Conservation (phyloP, 2,113 vertebrate genomes). For the Saccopteryx leptura region DNA sequence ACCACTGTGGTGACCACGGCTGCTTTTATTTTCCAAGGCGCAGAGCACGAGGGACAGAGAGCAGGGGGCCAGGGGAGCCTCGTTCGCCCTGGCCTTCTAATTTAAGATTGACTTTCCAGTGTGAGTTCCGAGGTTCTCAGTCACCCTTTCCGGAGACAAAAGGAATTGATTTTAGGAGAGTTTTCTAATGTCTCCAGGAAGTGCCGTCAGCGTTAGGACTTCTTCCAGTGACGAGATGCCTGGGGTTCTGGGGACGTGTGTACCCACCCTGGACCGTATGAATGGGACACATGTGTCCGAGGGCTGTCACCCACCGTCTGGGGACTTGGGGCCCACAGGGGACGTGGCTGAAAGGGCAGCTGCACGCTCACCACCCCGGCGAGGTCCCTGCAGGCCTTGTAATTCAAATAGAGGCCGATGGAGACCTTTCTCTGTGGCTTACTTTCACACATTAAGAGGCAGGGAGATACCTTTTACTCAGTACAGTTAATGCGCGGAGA, state of each 20-base stretch:
- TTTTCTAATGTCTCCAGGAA: neutral
- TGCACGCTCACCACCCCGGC: neutral
- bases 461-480: slow-evolving; percentile 47
- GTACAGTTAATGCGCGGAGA: slow-evolving; percentile 50
- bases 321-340: too few species aligned
- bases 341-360: too few species aligned
- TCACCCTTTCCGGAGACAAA: neutral
- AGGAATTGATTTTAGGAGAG: neutral
- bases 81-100: neutral
- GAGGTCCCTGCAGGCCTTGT: neutral
- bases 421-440: slow-evolving; percentile 11
- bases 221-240: neutral
- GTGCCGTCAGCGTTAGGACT: neutral
- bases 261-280: neutral
- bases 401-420: slow-evolving; percentile 32
- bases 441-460: slow-evolving; percentile 58
- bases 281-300: neutral
- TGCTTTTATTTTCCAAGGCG: too few species aligned
- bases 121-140: neutral
- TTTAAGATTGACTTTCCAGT: neutral
- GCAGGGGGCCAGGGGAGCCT: too few species aligned
- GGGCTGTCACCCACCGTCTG: too few species aligned
- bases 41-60: too few species aligned
- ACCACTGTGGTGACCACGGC: too few species aligned
- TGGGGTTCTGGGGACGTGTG: neutral